Percentiles rank a stretch among this genome's conserved stretches.
Conservation (phyloP, 2,888 invertebrate genomes). For the Drosophila kanekoi region DNA sequence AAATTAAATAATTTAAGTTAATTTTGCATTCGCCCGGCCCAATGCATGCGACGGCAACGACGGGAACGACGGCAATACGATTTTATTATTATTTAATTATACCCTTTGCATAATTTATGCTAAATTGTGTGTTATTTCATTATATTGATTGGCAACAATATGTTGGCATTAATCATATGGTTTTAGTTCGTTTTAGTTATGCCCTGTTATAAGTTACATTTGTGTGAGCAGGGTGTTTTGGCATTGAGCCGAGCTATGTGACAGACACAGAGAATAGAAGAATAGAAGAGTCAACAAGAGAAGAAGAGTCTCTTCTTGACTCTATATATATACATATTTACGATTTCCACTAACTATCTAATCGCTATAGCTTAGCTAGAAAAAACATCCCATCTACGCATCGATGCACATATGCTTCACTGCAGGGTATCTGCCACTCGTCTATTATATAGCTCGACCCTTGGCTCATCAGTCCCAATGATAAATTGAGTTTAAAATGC, state of each 20-base stretch:
- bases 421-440: conserved; percentile 2
- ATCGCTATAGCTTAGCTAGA: no score
- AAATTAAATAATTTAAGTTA: conserved; percentile 77
- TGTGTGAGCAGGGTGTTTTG: no score
- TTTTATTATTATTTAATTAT: conserved; percentile 74
- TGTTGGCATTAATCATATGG: conserved; percentile 47
- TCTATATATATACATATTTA: no score
- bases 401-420: not conserved
- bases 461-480: conserved; percentile 60
- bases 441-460: conserved; percentile 8
- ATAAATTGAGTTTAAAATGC: conserved; percentile 74
- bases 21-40: conserved; percentile 49
- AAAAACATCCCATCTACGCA: not conserved
- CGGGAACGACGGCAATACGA: conserved; percentile 49
- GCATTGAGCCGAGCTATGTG: not conserved
- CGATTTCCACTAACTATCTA: no score
- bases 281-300: no score
- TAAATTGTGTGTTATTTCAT: conserved; percentile 52
- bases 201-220: not conserved
- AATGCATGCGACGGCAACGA: conserved; percentile 32
- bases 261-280: no score
- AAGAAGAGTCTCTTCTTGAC: no score
- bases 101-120: conserved; percentile 70
- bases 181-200: conserved; percentile 11
- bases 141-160: conserved; percentile 31